Evolutionary conservation across 2,888 invertebrate genomes (phyloP).

Genomic region (Drosophila hamatofila): DNA sequence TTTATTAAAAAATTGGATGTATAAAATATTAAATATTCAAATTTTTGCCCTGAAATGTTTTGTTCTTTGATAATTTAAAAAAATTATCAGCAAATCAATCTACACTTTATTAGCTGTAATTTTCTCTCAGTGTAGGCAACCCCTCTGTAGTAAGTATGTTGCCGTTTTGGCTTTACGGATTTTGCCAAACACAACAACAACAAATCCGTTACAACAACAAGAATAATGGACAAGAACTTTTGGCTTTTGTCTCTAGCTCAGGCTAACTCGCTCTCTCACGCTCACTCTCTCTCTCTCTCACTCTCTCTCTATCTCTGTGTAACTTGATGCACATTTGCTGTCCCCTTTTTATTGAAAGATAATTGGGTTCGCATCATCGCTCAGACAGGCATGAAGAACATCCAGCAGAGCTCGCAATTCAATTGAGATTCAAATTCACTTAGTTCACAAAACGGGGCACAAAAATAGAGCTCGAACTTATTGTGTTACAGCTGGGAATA

Average conservation of each 20-base stretch:
- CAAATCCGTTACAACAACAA: constrained; percentile 72
- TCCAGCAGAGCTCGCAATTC: constrained; percentile 64
- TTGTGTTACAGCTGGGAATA: constrained; percentile 68
- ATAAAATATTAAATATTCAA: too few relatives aligned
- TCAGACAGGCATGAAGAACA: constrained; percentile 78
- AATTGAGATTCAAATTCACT: constrained; percentile 83
- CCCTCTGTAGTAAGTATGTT: constrained; percentile 55
- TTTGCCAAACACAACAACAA: constrained; percentile 79
- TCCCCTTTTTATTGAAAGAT: constrained; percentile 83
- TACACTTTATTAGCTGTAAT: too few relatives aligned
- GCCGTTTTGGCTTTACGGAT: constrained; percentile 82
- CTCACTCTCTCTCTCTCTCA: constrained; percentile 26
- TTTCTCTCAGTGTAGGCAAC: constrained; percentile 27
- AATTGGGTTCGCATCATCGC: constrained; percentile 81
- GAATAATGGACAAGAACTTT: constrained; percentile 40
- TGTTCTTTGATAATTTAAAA: too few relatives aligned
- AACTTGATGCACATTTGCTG: constrained; percentile 82
- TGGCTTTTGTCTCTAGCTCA: constrained; percentile 37
- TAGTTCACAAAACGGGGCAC: constrained; percentile 33
- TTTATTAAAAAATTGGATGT: too few relatives aligned
- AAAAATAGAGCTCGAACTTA: constrained; percentile 43
- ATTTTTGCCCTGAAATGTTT: too few relatives aligned
- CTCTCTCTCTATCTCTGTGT: constrained; percentile 45
- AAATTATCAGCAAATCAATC: too few relatives aligned
- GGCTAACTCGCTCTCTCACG: constrained; percentile 27